Percentiles rank a stretch among this genome's conserved stretches.
phyloP scores from a whole-genome alignment of 2,888 invertebrate genomes.

The Anticlea derivata region DNA sequence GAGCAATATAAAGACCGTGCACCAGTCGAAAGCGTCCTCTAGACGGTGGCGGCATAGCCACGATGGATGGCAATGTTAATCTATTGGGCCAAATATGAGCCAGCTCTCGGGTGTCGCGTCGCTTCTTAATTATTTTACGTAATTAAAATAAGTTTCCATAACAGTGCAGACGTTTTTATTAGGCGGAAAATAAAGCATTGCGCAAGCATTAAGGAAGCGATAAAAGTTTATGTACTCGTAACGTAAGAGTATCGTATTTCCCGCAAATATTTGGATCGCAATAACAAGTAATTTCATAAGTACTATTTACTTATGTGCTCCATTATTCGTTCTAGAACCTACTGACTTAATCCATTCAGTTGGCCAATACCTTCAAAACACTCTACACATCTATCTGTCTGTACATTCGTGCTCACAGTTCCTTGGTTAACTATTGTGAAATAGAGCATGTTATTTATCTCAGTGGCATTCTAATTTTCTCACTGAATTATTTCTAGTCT shows the following conservation, averaged over 20 bases:
- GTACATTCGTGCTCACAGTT: conserved; percentile 27
- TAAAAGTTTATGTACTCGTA: conserved; percentile 9
- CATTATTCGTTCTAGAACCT: conserved; percentile 37
- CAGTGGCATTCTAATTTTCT: conserved; percentile 32
- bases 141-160: too few species aligned
- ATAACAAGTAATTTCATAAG: too few species aligned
- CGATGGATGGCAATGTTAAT: too few species aligned
- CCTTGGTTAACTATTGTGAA: conserved; percentile 31
- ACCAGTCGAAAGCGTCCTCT: too few species aligned
- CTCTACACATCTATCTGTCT: conserved; percentile 22
- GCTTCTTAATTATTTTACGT: too few species aligned
- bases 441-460: conserved; percentile 33
- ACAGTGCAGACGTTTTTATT: conserved; percentile 18
- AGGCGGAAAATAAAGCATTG: conserved; percentile 11
- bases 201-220: conserved; percentile 9
- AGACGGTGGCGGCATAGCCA: too few species aligned
- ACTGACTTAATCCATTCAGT: conserved; percentile 43
- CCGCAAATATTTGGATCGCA: conserved; percentile 15
- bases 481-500: conserved; percentile 17
- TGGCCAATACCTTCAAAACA: conserved; percentile 38
- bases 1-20: too few species aligned
- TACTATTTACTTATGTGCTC: conserved; percentile 30
- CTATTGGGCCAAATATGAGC: too few species aligned
- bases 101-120: too few species aligned
- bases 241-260: conserved; percentile 6